Conservation (phyloP, 2,888 invertebrate genomes). For the Epirrhoe alternata region DNA sequence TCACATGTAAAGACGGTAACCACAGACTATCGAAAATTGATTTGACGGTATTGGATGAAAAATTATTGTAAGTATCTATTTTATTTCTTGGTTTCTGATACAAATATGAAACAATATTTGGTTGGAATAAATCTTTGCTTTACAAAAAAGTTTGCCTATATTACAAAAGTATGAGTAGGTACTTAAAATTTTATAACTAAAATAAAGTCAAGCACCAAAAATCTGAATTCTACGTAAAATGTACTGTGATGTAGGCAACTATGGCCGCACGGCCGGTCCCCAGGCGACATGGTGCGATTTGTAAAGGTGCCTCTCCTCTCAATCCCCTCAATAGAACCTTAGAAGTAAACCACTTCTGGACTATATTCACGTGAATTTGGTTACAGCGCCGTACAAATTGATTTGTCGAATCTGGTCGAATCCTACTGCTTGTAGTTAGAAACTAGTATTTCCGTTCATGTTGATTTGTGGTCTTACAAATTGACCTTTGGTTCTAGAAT, state of each 20-base stretch:
- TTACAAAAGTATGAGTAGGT: too few species aligned
- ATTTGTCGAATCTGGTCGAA: slow-evolving; percentile 24
- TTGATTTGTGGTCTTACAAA: not conserved
- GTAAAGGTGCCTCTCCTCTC: slow-evolving; percentile 56
- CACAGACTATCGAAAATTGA: not conserved
- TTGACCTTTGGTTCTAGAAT: not conserved
- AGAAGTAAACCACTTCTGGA: slow-evolving; percentile 49
- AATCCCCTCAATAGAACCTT: slow-evolving; percentile 46
- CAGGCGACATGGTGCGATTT: slow-evolving; percentile 58
- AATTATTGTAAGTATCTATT: too few species aligned
- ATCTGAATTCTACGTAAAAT: slow-evolving; percentile 14
- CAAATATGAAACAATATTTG: too few species aligned
- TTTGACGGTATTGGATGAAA: not conserved
- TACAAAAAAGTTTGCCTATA: too few species aligned
- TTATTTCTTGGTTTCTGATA: too few species aligned
- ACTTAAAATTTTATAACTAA: too few species aligned
- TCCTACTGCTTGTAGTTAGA: slow-evolving; percentile 11
- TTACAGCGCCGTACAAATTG: slow-evolving; percentile 29
- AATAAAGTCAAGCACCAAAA: not conserved
- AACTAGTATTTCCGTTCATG: slow-evolving; percentile 10
- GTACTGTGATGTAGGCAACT: slow-evolving; percentile 30
- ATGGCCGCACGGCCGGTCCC: slow-evolving; percentile 55
- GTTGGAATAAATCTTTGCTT: too few species aligned
- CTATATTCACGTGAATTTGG: slow-evolving; percentile 33
- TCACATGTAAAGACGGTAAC: slow-evolving; percentile 5